Evolutionary conservation across 1,140 invertebrate genomes (phyloP).

Genomic region (Magallana ariakensis): DNA sequence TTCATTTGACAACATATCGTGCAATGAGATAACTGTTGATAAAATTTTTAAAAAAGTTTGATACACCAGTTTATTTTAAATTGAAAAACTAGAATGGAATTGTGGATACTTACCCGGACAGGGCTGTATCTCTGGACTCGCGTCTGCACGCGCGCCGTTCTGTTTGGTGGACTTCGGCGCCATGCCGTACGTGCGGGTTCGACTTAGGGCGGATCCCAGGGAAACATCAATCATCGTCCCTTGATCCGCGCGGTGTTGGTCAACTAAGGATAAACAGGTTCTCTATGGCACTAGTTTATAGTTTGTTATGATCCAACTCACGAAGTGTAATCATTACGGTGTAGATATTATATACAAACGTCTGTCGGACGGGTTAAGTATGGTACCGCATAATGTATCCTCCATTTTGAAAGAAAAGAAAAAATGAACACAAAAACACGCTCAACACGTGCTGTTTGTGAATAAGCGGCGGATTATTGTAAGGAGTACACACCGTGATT

Average conservation of each 20-base stretch:
- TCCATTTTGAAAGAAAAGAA: constrained; percentile 23
- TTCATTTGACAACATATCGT: too few relatives aligned
- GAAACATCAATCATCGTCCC: constrained; percentile 10
- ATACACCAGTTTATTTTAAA: neutral
- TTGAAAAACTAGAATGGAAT: neutral
- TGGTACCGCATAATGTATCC: neutral
- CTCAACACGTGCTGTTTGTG: neutral
- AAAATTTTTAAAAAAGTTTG: neutral
- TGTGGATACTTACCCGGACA: constrained; percentile 3
- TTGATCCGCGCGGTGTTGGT: neutral
- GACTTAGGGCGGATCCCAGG: neutral
- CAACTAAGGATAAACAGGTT: neutral
- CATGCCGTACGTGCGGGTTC: neutral
- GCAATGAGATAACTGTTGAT: too few relatives aligned
- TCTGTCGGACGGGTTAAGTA: neutral
- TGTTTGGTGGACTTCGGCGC: neutral
- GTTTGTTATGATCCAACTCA: neutral
- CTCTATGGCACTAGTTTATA: neutral
- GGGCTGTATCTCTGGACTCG: neutral
- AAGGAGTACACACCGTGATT: neutral
- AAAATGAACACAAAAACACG: too few relatives aligned
- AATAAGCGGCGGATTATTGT: constrained; percentile 1
- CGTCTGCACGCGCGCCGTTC: neutral
- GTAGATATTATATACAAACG: neutral
- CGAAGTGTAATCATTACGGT: neutral